Evolutionary conservation across 2,797 vertebrate species (phyloP).

Genomic region (Amblyraja radiata): DNA sequence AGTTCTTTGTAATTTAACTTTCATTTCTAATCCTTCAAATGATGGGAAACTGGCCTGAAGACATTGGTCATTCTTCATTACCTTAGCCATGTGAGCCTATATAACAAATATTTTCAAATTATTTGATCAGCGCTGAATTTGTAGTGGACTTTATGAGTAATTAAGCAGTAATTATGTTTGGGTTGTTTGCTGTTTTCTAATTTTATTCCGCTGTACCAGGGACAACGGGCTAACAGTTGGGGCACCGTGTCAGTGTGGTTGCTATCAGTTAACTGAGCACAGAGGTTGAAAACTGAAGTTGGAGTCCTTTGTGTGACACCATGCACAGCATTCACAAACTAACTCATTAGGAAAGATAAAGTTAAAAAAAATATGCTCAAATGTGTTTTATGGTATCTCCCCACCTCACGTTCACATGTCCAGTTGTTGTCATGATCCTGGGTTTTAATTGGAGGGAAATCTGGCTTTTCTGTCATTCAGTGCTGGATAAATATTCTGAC

Average conservation of each 20-base stretch:
- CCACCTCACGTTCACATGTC: neutral
- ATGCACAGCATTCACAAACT: neutral
- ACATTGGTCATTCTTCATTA: neutral
- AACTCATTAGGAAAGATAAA: neutral
- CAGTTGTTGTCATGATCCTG: neutral
- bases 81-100: neutral
- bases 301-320: neutral
- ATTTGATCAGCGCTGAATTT: neutral
- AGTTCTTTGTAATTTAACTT: neutral
- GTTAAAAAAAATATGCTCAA: neutral
- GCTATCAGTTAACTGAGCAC: neutral
- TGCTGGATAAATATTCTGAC: too few species aligned
- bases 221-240: neutral
- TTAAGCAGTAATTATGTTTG: neutral
- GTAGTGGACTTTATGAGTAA: neutral
- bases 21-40: neutral
- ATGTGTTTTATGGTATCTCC: neutral
- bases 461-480: too few species aligned
- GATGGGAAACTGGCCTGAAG: neutral
- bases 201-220: neutral
- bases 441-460: too few species aligned
- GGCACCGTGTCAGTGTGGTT: neutral
- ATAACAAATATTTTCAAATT: neutral
- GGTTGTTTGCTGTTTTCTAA: neutral
- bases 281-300: neutral